phyloP scores from a whole-genome alignment of 2,797 vertebrate species.

The Brachyalestes nurse region DNA sequence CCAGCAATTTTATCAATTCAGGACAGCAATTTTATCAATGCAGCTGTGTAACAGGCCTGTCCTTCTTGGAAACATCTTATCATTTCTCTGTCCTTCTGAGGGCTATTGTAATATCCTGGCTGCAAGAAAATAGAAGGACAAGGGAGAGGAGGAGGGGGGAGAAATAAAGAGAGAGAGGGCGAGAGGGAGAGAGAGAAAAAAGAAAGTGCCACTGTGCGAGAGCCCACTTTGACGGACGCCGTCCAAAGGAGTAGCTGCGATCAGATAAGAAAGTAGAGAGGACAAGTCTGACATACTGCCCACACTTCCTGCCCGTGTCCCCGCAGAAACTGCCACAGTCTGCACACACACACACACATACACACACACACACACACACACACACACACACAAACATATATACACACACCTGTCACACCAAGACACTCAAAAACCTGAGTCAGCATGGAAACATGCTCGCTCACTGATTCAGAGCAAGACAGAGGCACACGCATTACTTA shows the following conservation, averaged over 20 bases:
- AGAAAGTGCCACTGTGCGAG: not conserved
- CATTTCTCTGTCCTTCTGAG: conserved; percentile 45
- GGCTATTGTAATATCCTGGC: conserved; percentile 56
- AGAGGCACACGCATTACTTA: conserved; percentile 6
- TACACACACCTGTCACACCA: conserved; percentile 26
- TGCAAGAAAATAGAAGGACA: not conserved
- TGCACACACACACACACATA: conserved; percentile 10
- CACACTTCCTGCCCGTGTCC: conserved; percentile 18
- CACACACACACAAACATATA: conserved; percentile 12
- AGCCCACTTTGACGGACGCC: not conserved
- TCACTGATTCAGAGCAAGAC: conserved; percentile 17
- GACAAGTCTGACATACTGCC: conserved; percentile 33
- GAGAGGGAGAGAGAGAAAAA: not conserved
- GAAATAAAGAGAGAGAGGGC: not conserved
- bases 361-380: conserved; percentile 18
- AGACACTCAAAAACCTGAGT: conserved; percentile 28
- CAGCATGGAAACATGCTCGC: conserved; percentile 28
- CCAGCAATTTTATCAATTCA: conserved; percentile 28
- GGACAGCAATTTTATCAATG: conserved; percentile 29
- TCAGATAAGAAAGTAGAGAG: conserved; percentile 17
- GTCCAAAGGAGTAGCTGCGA: not conserved
- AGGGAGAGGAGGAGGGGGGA: not conserved
- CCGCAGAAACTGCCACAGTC: conserved; percentile 4
- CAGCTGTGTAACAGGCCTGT: conserved; percentile 10
- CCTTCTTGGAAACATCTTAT: conserved; percentile 44